phyloP scores from a whole-genome alignment of 1,140 invertebrate species.

The Drosophila paulistorum region DNA sequence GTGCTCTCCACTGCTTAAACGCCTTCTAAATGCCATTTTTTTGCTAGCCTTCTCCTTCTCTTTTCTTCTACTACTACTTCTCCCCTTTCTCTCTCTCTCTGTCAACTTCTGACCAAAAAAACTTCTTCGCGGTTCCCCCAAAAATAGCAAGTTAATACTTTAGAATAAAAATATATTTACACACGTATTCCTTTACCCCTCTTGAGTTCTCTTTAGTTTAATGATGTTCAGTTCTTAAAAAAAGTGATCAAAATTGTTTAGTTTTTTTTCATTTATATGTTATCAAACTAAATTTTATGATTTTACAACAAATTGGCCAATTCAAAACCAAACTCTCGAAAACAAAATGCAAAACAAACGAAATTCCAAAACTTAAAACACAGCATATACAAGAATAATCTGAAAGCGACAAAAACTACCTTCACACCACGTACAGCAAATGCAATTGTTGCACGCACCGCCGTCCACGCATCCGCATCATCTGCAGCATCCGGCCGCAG shows the following conservation, averaged over 20 bases:
- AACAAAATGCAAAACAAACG: constrained; percentile 39
- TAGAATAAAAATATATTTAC: too few species aligned
- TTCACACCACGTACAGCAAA: constrained; percentile 82
- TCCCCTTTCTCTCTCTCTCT: constrained; percentile 2
- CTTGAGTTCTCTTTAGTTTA: background rate
- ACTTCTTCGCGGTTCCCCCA: background rate
- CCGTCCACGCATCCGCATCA: constrained; percentile 76
- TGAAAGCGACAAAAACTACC: constrained; percentile 53
- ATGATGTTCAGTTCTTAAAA: background rate
- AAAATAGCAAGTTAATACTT: background rate
- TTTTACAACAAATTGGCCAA: constrained; percentile 20
- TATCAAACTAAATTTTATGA: constrained; percentile 34
- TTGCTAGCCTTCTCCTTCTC: constrained; percentile 1
- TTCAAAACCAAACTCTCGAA: constrained; percentile 59
- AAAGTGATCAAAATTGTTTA: background rate
- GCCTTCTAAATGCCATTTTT: constrained; percentile 16
- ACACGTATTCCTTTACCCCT: background rate
- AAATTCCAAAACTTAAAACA: constrained; percentile 24
- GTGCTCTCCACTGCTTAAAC: constrained; percentile 48
- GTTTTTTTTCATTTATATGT: background rate
- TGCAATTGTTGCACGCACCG: constrained; percentile 82
- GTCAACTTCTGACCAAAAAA: background rate
- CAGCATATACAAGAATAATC: constrained; percentile 53
- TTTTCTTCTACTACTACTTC: background rate
- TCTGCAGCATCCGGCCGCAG: constrained; percentile 63